Percentiles rank a stretch among this genome's conserved stretches.
Evolutionary conservation across 2,113 vertebrate genomes (phyloP).

Genomic region (Meleagris gallopavo): DNA sequence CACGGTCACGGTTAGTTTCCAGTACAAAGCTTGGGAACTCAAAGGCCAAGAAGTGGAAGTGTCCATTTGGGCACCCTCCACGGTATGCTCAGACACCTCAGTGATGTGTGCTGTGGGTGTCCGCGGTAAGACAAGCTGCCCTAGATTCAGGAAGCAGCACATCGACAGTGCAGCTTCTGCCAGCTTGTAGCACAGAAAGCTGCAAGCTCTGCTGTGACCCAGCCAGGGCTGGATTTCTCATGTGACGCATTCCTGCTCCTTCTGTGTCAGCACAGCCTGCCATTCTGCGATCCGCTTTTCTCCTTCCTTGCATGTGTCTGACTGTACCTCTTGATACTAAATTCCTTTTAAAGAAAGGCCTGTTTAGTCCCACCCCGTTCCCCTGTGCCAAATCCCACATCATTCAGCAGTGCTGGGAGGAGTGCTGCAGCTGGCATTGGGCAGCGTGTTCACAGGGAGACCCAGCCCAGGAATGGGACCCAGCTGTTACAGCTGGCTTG

Average conservation of each 20-base stretch:
- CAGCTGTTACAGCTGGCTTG: neutral
- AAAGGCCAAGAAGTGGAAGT: neutral
- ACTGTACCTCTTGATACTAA: neutral
- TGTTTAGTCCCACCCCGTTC: neutral
- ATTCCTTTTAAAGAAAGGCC: neutral
- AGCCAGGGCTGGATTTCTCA: neutral
- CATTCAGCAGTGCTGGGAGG: neutral
- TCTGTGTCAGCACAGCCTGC: neutral
- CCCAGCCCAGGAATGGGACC: neutral
- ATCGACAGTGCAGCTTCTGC: neutral
- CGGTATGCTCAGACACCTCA: neutral
- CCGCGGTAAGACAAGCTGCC: neutral
- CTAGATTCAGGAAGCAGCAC: neutral
- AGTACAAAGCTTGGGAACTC: neutral
- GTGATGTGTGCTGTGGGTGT: neutral
- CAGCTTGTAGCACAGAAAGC: neutral
- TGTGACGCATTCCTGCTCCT: neutral
- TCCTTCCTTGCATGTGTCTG: neutral
- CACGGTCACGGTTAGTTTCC: neutral
- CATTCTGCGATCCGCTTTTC: neutral
- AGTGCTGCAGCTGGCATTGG: fast-evolving
- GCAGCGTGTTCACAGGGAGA: neutral
- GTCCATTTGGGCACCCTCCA: neutral
- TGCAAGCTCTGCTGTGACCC: neutral
- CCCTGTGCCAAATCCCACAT: neutral